Evolutionary conservation across 2,113 vertebrate genomes (phyloP).

Genomic region (Boleophthalmus pectinirostris): DNA sequence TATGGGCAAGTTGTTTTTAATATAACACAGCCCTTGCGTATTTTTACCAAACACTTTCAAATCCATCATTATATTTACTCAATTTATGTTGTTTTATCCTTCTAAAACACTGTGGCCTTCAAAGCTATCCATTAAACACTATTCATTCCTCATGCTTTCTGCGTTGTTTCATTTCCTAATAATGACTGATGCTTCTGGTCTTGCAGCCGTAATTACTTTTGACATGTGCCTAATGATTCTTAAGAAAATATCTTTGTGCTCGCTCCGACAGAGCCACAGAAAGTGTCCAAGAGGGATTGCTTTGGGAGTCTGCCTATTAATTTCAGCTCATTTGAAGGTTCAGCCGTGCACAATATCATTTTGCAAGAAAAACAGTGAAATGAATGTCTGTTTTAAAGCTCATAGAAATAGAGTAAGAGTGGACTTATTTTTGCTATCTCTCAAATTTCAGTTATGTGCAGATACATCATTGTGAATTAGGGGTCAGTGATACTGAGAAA

Average conservation of each 20-base stretch:
- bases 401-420: neutral
- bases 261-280: slow-evolving; percentile 21
- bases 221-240: slow-evolving; percentile 47
- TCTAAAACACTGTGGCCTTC: neutral
- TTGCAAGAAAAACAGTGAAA: slow-evolving; percentile 26
- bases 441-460: neutral
- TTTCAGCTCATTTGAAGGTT: slow-evolving; percentile 36
- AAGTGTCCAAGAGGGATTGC: slow-evolving; percentile 31
- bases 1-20: neutral
- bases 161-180: slow-evolving; percentile 16
- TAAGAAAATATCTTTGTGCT: slow-evolving; percentile 38
- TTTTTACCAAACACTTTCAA: neutral
- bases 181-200: slow-evolving; percentile 27
- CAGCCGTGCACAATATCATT: neutral
- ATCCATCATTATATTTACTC: neutral
- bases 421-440: neutral
- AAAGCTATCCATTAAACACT: neutral
- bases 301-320: slow-evolving; percentile 45
- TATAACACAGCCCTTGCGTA: neutral
- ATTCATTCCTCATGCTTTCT: slow-evolving; percentile 7
- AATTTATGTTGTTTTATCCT: neutral
- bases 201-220: slow-evolving; percentile 48
- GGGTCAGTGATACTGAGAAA: neutral
- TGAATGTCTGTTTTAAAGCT: slow-evolving; percentile 7
- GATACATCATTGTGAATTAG: neutral